Base-by-base conservation (phyloP, 2,113 vertebrate genomes). In the Perca flavescens region DNA sequence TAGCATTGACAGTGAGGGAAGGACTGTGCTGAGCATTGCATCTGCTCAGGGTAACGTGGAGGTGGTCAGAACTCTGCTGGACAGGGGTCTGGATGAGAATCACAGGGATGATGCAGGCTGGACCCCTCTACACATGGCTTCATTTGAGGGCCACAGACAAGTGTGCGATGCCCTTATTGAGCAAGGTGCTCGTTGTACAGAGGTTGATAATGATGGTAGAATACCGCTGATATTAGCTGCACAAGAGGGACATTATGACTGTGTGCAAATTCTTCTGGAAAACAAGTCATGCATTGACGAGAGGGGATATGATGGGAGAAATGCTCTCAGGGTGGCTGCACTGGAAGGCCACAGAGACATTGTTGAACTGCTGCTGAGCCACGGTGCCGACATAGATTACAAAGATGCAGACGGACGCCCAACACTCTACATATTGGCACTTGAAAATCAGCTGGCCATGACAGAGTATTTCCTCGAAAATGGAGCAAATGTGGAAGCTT, bases 41-140 rank as follows among this genome's bases (percentile, higher is more conserved):
- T 98, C 98, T 0, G 98, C 98, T 31, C 98, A 99, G 89, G 98
- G 98, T 17, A 99, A 98, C 3, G 98, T 99, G 11, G 98, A 99
- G 88, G 98, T 99, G 77, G 98, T 99, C 6, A 94, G 97, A 58
- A 99, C 98, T 94, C 97, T 99, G 92, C 96, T 99, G 95, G 98
- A 99, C 95, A 97, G 98, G 93, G 98, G 98, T 28, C 88, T 99
- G 49, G 98, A 99, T 68, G 98, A 99, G 86, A 99, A 99, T 81
- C 98, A 99, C 86, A 94, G 98, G 63, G 98, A 99, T 1, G 98
- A 99, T 47, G 97, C 98, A 2, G 98, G 98, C 72, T 99, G 98
- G 98, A 99, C 98, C 0, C 98, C 98, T 25, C 92, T 99, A 73
- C 98, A 99, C 91, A 99, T 99, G 98, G 97, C 98, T 73, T 95